Conservation (phyloP, 1,140 invertebrate genomes). For the Nasonia giraulti region DNA sequence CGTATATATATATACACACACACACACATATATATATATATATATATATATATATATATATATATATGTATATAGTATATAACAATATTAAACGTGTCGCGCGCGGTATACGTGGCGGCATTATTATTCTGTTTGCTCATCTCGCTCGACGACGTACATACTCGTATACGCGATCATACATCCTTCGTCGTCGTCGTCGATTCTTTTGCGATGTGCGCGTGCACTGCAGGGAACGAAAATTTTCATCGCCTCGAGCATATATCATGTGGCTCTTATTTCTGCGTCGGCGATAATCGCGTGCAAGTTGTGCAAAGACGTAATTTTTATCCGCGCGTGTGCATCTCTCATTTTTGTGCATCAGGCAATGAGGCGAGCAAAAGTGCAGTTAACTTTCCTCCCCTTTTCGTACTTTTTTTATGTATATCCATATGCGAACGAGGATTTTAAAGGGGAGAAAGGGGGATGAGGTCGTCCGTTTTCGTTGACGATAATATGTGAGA, state of each 20-base stretch:
- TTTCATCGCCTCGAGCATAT: too few relatives aligned
- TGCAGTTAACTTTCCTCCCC: too few relatives aligned
- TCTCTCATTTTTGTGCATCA: neutral
- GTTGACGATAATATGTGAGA: neutral
- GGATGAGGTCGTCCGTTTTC: neutral
- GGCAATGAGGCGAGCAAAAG: neutral
- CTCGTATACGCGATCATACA: neutral
- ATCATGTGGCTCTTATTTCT: too few relatives aligned
- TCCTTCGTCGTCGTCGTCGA: neutral
- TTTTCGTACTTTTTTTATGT: neutral
- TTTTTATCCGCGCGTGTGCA: too few relatives aligned
- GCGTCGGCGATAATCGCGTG: too few relatives aligned
- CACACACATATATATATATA: too few relatives aligned
- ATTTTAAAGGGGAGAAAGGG: neutral
- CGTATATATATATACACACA: neutral
- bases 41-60: too few relatives aligned
- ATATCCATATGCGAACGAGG: neutral
- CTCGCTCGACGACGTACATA: neutral
- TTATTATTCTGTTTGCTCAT: neutral
- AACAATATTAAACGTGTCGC: conserved; percentile 26
- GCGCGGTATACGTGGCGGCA: neutral
- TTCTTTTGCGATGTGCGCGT: neutral
- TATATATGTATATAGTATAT: too few relatives aligned
- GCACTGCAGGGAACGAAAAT: too few relatives aligned
- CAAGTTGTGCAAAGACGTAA: too few relatives aligned